Evolutionary conservation across 2,888 invertebrate genomes (phyloP), one percentile per base, ranked within the genome.

Genomic region (Archips crataeganus): DNA sequence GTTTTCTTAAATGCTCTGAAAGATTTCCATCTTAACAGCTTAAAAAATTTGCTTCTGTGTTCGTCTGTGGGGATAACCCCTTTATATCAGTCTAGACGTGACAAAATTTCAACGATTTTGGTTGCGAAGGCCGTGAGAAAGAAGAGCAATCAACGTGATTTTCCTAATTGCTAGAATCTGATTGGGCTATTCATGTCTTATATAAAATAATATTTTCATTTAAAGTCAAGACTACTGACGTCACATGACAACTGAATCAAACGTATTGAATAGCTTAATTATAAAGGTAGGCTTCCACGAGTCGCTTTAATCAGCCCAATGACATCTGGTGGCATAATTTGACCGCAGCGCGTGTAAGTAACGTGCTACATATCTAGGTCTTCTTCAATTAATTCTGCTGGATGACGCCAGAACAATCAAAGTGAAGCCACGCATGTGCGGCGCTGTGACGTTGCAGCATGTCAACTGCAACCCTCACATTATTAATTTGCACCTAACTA

Each of bases 1-100:
- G 90, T 89, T 92, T 91, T 92, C 90, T 89, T 88, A 86, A 88
- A 86, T 86, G 86, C 86, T 86, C 78, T 81, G 84, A 78, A 79
- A 89, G 93, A 93, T 94, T 93, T 90, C 86, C 90, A 93, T 94
- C 93, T 93, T 91, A 88, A 90, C 89, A 88, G 88, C 87, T 87
- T 87, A 88, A 85, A 81, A 86, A 83, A 86, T 87, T 88, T 86
- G 85, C 84, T 87, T 86, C 85, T 84, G 82, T 85, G 85, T 87
- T 88, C 86, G 0, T 23, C 1, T 23, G 23, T 23, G 23, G 23
- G 23, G 23, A 23, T 87, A 39, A 80, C 82, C 79, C 78, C 80
- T 77, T 76, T 76, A 79, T 76, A 76, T 77, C 80, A 77, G 42
- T 61, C 51, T 15, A 61, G 66, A 61, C 54, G 66, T 54, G 71